A percentile compares a stretch with the other conserved stretches of the same genome.
These are phyloP conservation scores for Trichonephila inaurata DNA, from an alignment of 1,140 invertebrate genomes.

Conservation along the genomic window DNA sequence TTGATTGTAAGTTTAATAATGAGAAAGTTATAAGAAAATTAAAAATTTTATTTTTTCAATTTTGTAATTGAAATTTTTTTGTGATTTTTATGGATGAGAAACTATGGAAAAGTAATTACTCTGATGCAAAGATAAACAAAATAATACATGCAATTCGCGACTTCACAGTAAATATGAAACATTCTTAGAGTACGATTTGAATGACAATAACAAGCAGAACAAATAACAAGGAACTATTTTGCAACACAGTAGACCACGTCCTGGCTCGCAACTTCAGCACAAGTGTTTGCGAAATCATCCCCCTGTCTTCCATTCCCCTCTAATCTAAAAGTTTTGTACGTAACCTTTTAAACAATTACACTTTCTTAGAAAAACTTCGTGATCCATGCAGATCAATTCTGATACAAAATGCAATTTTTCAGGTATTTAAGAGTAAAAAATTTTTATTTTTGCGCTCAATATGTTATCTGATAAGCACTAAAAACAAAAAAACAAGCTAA, in stretches of 20 bases:
- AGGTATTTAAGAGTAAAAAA: neutral
- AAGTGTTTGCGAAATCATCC: conserved; percentile 15
- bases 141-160: no score
- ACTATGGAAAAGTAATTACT: no score
- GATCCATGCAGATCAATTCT: neutral
- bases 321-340: neutral
- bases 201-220: neutral
- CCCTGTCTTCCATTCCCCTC: neutral
- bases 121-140: no score
- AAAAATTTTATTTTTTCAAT: no score
- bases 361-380: neutral
- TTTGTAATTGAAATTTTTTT: no score
- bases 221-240: neutral
- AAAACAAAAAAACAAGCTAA: neutral
- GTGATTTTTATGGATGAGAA: no score
- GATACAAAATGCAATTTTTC: neutral
- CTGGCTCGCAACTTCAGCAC: neutral
- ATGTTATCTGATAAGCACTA: neutral
- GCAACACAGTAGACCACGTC: conserved; percentile 20
- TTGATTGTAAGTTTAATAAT: no score
- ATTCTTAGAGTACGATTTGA: neutral
- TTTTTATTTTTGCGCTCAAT: neutral
- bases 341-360: neutral
- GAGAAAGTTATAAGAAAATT: no score
- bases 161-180: no score